Evolutionary conservation across 2,113 vertebrate species (phyloP).

Genomic region (Hystrix cristata): DNA sequence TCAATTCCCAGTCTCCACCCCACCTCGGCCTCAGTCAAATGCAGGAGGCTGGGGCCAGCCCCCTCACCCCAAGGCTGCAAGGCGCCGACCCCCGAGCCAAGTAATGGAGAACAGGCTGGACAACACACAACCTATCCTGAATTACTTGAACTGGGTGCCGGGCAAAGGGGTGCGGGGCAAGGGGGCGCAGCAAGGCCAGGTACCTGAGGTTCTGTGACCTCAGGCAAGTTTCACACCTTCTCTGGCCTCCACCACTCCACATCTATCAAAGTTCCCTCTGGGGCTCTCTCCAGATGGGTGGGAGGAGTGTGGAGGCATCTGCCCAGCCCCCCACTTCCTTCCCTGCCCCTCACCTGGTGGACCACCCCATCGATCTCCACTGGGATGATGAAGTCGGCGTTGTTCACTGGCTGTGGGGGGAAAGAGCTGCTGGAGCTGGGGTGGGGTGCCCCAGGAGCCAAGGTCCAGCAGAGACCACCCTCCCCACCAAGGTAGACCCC

Average conservation of each 20-base stretch:
- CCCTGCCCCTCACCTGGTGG: slow-evolving; percentile 91
- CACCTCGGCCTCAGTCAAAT: not conserved
- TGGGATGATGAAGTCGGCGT: slow-evolving; percentile 97
- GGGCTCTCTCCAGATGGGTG: not conserved
- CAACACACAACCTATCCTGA: slow-evolving; percentile 98
- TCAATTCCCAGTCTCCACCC: not conserved
- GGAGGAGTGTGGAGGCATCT: not conserved
- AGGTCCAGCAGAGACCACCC: not conserved
- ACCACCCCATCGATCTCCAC: slow-evolving; percentile 96
- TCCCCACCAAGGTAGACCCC: not conserved
- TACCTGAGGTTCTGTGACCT: not conserved
- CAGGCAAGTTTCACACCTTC: not conserved
- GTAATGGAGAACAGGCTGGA: slow-evolving; percentile 97
- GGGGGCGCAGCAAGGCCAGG: not conserved
- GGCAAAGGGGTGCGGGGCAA: slow-evolving; percentile 76
- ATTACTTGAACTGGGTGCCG: slow-evolving; percentile 98
- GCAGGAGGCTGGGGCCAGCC: slow-evolving; percentile 10
- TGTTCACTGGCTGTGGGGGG: slow-evolving; percentile 92
- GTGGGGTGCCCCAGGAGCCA: accelerated
- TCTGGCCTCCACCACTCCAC: not conserved
- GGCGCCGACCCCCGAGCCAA: slow-evolving; percentile 93
- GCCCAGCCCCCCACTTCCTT: not conserved
- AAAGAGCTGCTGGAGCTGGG: not conserved
- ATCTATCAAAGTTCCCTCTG: not conserved
- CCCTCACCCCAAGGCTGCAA: slow-evolving; percentile 64